Conservation (phyloP, 2,888 invertebrate species). For the Abscondita cerata region DNA sequence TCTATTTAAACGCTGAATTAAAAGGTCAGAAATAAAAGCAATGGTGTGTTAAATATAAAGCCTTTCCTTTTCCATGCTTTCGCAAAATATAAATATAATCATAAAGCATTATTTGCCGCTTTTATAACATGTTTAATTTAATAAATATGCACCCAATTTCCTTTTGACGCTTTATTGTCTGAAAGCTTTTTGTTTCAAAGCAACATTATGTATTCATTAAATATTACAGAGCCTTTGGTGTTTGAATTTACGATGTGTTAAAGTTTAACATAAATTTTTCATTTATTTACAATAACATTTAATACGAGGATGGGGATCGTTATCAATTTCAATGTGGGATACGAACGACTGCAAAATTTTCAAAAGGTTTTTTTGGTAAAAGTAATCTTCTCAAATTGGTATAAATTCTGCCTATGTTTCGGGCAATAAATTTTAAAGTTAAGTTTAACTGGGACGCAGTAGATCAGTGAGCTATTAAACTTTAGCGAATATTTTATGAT, state of each 20-base stretch:
- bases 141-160: conserved; percentile 11
- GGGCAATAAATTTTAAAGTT: conserved; percentile 9
- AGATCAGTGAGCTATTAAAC: conserved; percentile 3
- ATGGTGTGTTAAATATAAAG: no score
- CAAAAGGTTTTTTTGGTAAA: background rate
- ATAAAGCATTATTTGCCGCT: background rate
- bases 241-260: background rate
- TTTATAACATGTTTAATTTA: conserved; percentile 7
- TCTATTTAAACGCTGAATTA: no score
- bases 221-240: background rate
- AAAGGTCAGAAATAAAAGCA: no score
- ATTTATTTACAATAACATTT: no score
- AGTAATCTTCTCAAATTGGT: conserved; percentile 1
- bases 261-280: no score
- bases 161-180: conserved; percentile 13
- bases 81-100: background rate
- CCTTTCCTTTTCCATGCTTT: no score
- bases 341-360: background rate
- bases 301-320: no score
- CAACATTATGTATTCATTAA: conserved; percentile 1
- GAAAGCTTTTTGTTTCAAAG: conserved; percentile 10
- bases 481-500: conserved; percentile 2
- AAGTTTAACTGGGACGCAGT: conserved; percentile 2
- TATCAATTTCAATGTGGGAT: no score
- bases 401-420: conserved; percentile 7